Base-by-base conservation (phyloP, 92 coral and sea anemone species). In the Bergia sp. region DNA sequence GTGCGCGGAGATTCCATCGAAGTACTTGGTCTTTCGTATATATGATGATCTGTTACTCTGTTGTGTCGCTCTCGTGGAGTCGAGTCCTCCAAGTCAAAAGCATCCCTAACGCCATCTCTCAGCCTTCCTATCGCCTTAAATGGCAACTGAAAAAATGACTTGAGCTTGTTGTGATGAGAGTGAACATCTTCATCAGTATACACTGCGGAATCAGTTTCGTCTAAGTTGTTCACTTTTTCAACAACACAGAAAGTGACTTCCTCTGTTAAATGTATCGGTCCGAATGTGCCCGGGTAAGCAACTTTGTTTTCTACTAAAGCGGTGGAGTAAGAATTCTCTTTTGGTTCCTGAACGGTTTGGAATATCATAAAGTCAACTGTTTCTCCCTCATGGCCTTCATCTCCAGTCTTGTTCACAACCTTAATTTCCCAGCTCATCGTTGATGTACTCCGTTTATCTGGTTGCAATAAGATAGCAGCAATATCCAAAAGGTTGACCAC, bases 351-450 rank as follows among this genome's bases (percentile, higher is more conserved):
- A 9, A 21, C 23, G 15, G 50, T 43, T 75, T 75, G 79, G 49
- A 75, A 75, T 15, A 75, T 37, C 12, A 75, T 39, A 37, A 75
- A 75, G 36, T 75, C 79, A 13, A 75, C 49, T 16, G 49, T 74
- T 36, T 74, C 43, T 72, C 40, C 40, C 41, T 1, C 6, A 2
- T 40, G 20, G 43, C 44, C 79, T 75, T 11, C 49, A 0, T 75
- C 79, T 0, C 79, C 79, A 16, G 79, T 75, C 45, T 12, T 75
- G 79, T 75, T 75, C n/a, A 40, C 79, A 11, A 75, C 79, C 8
- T 49, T 75, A 37, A 75, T 75, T 16, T 13, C 29, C 79, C 79
- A 75, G 45, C 6, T 75, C 79, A 75, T 75, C n/a, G 29, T 21
- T 61, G 69, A 23, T 61, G 29, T 3, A 18, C 29, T 23, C 3